These are phyloP conservation scores for Riparia riparia DNA, from an alignment of 2,113 vertebrate genomes.

Conservation along the genomic window DNA sequence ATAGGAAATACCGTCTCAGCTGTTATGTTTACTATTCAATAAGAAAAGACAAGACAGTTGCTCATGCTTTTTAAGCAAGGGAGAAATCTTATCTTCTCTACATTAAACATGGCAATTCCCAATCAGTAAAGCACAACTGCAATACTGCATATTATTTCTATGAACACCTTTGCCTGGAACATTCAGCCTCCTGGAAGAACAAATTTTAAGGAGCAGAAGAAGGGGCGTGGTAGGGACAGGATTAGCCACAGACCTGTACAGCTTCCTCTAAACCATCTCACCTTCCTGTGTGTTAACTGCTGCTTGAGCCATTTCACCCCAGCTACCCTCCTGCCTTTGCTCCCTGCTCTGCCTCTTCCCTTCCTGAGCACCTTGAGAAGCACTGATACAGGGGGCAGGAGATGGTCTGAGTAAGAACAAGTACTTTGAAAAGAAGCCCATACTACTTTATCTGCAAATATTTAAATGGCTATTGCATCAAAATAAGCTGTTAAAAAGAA, in stretches of 20 bases:
- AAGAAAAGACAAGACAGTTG: background rate
- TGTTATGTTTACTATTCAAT: background rate
- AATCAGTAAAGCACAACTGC: background rate
- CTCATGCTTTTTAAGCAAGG: background rate
- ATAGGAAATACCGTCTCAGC: background rate
- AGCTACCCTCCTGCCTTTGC: background rate
- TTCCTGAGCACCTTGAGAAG: background rate
- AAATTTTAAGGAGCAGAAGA: background rate
- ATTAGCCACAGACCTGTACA: background rate
- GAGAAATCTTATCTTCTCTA: background rate
- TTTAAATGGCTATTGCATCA: background rate
- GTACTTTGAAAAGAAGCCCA: no score
- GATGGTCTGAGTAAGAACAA: background rate
- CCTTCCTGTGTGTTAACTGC: background rate
- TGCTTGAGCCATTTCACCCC: background rate
- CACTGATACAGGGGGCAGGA: background rate
- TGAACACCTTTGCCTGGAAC: background rate
- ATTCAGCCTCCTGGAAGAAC: background rate
- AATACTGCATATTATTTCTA: accelerated
- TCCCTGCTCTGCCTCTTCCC: background rate
- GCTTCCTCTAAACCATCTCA: background rate
- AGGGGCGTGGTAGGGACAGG: background rate
- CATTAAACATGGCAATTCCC: background rate
- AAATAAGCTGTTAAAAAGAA: background rate
- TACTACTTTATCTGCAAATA: background rate